Evolutionary conservation across 2,113 vertebrate species (phyloP), one percentile per base, ranked within the genome.

Genomic region (Chamaea fasciata): DNA sequence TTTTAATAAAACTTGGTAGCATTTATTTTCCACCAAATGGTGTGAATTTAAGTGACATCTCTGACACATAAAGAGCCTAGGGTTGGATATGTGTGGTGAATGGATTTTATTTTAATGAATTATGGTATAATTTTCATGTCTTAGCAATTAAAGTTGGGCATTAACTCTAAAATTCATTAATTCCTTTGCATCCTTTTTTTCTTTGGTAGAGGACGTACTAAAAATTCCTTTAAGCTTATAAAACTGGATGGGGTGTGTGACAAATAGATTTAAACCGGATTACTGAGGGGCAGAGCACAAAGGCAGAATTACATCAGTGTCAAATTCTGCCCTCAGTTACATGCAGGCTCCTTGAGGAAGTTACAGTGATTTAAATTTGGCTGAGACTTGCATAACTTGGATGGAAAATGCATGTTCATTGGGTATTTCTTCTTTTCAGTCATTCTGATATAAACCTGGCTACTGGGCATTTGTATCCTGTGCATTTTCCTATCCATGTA

Each of bases 11-110:
- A 94, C 39, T 89, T 83, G 86, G 59, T 50, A 52, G 67, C 65
- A 62, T 96, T 96, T 96, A 71, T 92, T 97, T 96, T 82, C 27
- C 44, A 50, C 94, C 16, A 46, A 75, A 63, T 65, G n/a, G 52
- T 78, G 52, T 67, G 85, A 83, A 65, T 88, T 92, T 90, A 77
- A 30, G 2, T 79, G 83, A 41, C 1, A 2, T 70, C 23, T 80
- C 82, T 81, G 62, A 81, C 81, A 70, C 55, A n/a, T 49, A 33
- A 74, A 95, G 80, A 96, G 37, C 74, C 75, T 82, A 31, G 53
- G 62, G 79, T 75, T 86, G 49, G 71, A 44, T 70, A 16, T 75
- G n/a, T 60, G 78, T 85, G 59, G 60, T 84, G 81, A 95, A 95
- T 76, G 82, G 78, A 93, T 94, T 94, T 78, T 56, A 62, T 92